Conservation (phyloP, 2,797 vertebrate genomes). For the Esox lucius region DNA sequence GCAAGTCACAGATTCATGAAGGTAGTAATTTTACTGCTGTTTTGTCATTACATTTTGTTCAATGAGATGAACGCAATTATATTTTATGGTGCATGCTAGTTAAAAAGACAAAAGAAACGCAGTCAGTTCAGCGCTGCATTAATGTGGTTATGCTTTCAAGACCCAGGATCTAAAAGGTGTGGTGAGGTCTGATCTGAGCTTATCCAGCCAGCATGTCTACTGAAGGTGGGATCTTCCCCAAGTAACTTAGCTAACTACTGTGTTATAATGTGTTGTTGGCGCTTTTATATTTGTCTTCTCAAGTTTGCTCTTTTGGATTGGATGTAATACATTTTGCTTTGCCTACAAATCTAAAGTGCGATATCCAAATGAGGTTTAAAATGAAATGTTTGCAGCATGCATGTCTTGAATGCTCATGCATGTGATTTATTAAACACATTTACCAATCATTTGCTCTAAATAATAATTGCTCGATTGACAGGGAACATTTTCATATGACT, state of each 20-base stretch:
- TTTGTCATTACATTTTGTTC: slow-evolving; percentile 63
- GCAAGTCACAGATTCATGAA: slow-evolving; percentile 47
- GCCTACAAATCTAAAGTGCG: too few species aligned
- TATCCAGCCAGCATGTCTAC: slow-evolving; percentile 11
- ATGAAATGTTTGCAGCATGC: too few species aligned
- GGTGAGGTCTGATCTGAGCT: slow-evolving; percentile 10
- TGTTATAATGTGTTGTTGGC: slow-evolving; percentile 1
- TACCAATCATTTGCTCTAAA: too few species aligned
- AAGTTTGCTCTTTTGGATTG: too few species aligned
- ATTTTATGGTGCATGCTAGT: slow-evolving; percentile 51
- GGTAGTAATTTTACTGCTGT: slow-evolving; percentile 46
- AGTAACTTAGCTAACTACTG: background rate
- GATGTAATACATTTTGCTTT: too few species aligned
- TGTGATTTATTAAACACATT: too few species aligned
- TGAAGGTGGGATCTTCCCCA: background rate
- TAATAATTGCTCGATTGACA: too few species aligned
- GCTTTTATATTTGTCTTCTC: too few species aligned
- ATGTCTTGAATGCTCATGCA: too few species aligned
- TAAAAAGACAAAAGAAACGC: slow-evolving; percentile 40
- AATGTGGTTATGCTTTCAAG: slow-evolving; percentile 61
- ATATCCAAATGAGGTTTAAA: too few species aligned
- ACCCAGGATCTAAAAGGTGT: slow-evolving; percentile 36
- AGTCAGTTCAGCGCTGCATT: slow-evolving; percentile 40
- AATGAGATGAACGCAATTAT: slow-evolving; percentile 58
- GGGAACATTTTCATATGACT: too few species aligned